Percentiles rank a stretch among this genome's conserved stretches.
Evolutionary conservation across 2,797 vertebrate genomes (phyloP).

Genomic region (Leptodactylus fallax): DNA sequence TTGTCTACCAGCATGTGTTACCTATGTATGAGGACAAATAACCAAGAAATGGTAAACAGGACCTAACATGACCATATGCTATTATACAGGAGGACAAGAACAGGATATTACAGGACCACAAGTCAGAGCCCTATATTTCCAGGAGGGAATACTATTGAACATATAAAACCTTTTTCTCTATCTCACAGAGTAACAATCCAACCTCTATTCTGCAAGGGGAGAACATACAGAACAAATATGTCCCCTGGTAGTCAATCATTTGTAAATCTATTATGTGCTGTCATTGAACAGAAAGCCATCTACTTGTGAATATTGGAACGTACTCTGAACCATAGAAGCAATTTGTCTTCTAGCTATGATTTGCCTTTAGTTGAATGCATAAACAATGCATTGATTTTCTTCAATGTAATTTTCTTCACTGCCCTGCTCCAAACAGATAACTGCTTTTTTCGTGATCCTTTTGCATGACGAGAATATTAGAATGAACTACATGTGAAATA

Average conservation of each 20-base stretch:
- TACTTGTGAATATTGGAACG: constrained; percentile 12
- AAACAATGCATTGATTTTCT: constrained; percentile 21
- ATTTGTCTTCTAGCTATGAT: constrained; percentile 37
- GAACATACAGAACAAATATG: background rate
- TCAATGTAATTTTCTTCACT: constrained; percentile 19
- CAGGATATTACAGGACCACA: background rate
- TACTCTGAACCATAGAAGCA: background rate
- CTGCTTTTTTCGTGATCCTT: constrained; percentile 18
- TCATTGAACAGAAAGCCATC: constrained; percentile 1
- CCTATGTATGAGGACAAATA: background rate
- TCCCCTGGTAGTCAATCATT: constrained; percentile 29
- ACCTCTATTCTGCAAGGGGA: background rate
- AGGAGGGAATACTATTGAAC: background rate
- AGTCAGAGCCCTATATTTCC: background rate
- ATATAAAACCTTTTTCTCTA: background rate
- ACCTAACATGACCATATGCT: too few species aligned
- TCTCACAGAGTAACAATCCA: background rate
- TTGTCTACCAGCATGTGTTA: background rate
- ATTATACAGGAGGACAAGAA: background rate
- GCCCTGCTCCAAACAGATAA: background rate
- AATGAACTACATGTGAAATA: constrained; percentile 19
- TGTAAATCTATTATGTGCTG: background rate
- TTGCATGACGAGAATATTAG: constrained; percentile 4
- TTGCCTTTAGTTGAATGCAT: constrained; percentile 24
- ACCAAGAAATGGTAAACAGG: background rate